Evolutionary conservation across 2,797 vertebrate genomes (phyloP), one percentile per base, ranked within the genome.

Genomic region (Lacerta viridis): DNA sequence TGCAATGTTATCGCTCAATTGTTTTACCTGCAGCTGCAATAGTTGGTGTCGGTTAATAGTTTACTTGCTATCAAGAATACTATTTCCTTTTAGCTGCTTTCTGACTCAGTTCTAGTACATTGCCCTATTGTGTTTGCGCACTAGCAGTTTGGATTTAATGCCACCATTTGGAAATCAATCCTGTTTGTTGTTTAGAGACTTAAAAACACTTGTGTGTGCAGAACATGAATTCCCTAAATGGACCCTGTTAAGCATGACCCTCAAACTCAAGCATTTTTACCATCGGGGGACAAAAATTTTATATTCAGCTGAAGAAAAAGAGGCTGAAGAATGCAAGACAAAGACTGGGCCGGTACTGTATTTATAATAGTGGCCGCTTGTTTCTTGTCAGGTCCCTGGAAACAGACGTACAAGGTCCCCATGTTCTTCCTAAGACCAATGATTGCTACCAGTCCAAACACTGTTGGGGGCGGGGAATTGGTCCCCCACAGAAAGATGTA

Each of bases 1-100:
- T 99, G 98, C 98, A 95, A 92, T 98, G 98, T 99, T 98, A 98
- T 98, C 98, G 92, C 90, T 90, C 91, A 96, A 92, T 96, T 96
- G 94, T 94, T 93, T 85, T 87, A 91, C 94, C 95, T 95, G 94
- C 98, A 99, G 98, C 98, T 98, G 97, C 96, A 93, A 95, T 95
- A 96, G 97, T 96, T 97, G 96, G 95, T 97, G 96, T 96, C 97
- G 97, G 97, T 98, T 97, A 97, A 98, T 98, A 97, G 97, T 97
- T 98, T 96, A 97, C 96, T 94, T 95, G 92, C 84, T 95, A 96
- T 92, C 93, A 91, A 92, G 92, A 94, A 94, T 95, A 90, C 91
- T 95, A 85, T 95, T 95, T 95, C 95, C 95, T 93, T 93, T 90
- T 93, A 87, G 89, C 91, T 89, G 95, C 95, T 94, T 95, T 91